Evolutionary conservation across 1,140 invertebrate genomes (phyloP), one percentile per base, ranked within the genome.

Genomic region (Sminthurides bifidus): DNA sequence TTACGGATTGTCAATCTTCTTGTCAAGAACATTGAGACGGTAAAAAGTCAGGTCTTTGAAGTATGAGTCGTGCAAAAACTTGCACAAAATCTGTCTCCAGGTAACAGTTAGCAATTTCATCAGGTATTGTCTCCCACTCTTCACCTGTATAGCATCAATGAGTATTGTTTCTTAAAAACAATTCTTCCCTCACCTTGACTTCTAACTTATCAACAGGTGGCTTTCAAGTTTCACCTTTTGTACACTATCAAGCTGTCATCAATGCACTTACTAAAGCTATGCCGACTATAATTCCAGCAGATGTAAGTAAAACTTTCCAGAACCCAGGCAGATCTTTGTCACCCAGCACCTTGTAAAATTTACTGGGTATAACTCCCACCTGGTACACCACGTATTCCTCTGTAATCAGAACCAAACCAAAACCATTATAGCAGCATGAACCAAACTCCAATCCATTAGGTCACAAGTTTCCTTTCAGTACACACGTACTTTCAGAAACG

Each of bases 1-100:
- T 70, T 66, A 76, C 74, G 76, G 75, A 66, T 79, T 79, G 63
- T 79, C 77, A 33, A 76, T 65, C 23, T 52, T 65, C 52, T 71
- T 68, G 45, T 73, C 67, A 5, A 76, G 29, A 23, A 75, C 68
- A 68, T 77, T 78, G 17, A 78, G 55, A 12, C 69, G 64, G 63
- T 77, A 78, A 58, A 74, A 78, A 14, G 70, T 63, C 38, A 72
- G 68, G 31, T 72, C 70, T 27, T 59, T 67, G 65, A 78, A 78
- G 66, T 79, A 79, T 15, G 66, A 33, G n/a, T 61, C 27, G 61
- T 79, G 77, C 10, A 78, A 57, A 35, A 62, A 54, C 44, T 55
- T 63, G 12, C 71, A 73, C 3, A 79, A 51, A 6, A 68, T 48
- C 41, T 72, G 66, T 37, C 77, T 60, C 71, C 75, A 79, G 5